Conservation (phyloP, 2,113 vertebrate genomes). For the Coptodon bakossiorum region DNA sequence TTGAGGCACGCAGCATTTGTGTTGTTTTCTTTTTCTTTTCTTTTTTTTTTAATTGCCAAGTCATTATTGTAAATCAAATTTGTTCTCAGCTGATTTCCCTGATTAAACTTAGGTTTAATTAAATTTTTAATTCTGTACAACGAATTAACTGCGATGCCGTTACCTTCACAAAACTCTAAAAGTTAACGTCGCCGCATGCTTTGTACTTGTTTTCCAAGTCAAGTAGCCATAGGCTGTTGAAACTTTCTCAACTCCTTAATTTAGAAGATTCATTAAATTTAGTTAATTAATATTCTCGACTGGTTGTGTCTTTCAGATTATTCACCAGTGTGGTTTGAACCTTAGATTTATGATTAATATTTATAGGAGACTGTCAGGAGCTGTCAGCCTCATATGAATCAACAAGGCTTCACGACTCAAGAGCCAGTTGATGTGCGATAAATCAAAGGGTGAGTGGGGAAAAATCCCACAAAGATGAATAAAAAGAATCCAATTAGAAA, state of each 20-base stretch:
- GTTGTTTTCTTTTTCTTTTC: not conserved
- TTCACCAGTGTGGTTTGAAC: conserved; percentile 28
- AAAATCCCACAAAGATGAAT: conserved; percentile 37
- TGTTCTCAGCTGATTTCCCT: conserved; percentile 3
- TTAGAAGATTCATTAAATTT: conserved; percentile 31
- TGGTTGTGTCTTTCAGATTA: conserved; percentile 30
- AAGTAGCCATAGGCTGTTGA: not conserved
- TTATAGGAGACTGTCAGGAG: conserved; percentile 49
- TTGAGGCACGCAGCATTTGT: not conserved
- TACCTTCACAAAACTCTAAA: not conserved
- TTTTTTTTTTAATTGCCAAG: not conserved
- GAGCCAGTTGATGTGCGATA: conserved; percentile 39
- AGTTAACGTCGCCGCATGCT: not conserved
- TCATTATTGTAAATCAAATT: not conserved
- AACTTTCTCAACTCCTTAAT: not conserved
- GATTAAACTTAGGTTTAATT: conserved; percentile 25
- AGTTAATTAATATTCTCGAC: conserved; percentile 43
- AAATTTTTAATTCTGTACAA: not conserved
- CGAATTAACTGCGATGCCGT: not conserved
- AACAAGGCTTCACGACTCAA: conserved; percentile 42
- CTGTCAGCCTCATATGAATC: conserved; percentile 52
- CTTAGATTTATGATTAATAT: conserved; percentile 58
- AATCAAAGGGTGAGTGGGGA: conserved; percentile 28
- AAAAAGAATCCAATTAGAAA: conserved; percentile 42
- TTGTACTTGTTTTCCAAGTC: not conserved